These are phyloP conservation scores for Epinotia demarniana DNA, from an alignment of 2,888 invertebrate species.

Conservation along the genomic window DNA sequence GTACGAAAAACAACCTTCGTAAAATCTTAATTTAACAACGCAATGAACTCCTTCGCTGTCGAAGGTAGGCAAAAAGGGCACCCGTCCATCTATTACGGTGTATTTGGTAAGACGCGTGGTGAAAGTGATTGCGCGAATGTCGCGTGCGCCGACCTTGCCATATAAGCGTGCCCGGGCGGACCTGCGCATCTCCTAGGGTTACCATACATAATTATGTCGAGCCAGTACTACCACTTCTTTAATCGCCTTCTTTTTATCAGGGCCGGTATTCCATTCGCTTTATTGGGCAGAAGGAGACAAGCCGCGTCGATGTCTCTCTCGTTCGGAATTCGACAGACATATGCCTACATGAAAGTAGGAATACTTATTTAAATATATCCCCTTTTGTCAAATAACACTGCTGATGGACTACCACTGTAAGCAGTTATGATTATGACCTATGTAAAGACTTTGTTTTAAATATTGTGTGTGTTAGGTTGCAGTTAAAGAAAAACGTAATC, in stretches of 20 bases:
- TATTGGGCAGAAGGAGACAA: not conserved
- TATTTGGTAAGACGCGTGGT: slow-evolving; percentile 76
- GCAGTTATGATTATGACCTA: too few relatives aligned
- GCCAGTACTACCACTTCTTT: slow-evolving; percentile 1
- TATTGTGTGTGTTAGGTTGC: too few relatives aligned
- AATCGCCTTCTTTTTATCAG: not conserved
- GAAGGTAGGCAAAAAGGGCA: slow-evolving; percentile 40
- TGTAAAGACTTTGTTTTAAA: too few relatives aligned
- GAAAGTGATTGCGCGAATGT: slow-evolving; percentile 81
- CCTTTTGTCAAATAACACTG: too few relatives aligned
- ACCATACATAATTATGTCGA: slow-evolving; percentile 30
- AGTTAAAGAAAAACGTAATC: not conserved
- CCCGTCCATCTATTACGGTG: slow-evolving; percentile 51
- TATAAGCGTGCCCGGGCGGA: slow-evolving; percentile 60
- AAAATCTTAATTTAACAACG: slow-evolving; percentile 23
- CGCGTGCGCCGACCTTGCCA: slow-evolving; percentile 83
- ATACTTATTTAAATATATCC: too few relatives aligned
- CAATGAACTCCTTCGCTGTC: slow-evolving; percentile 19
- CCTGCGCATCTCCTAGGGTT: slow-evolving; percentile 48
- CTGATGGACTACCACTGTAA: too few relatives aligned
- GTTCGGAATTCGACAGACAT: too few relatives aligned
- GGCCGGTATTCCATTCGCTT: not conserved
- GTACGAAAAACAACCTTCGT: slow-evolving; percentile 19
- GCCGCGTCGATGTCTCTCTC: too few relatives aligned
- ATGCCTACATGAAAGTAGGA: too few relatives aligned